These are phyloP conservation scores for Turritopsis rubra DNA, from an alignment of 30 jellyfish, hydroid and myxozoan species.

Conservation along the genomic window DNA sequence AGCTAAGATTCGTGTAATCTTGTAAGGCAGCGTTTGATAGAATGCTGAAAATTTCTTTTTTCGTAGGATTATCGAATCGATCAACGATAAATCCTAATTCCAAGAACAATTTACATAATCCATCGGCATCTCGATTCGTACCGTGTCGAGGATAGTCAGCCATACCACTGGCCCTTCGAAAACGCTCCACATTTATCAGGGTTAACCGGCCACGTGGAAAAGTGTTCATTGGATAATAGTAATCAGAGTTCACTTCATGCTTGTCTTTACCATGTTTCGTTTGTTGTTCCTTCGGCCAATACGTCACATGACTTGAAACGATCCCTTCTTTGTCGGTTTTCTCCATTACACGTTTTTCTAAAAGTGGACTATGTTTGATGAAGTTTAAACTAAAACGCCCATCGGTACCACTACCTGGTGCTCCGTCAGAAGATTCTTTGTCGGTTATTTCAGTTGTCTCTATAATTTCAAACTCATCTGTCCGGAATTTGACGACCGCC, in stretches of 20 bases:
- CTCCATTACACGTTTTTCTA: constrained; percentile 17
- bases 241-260: not conserved
- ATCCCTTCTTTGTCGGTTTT: constrained; percentile 28
- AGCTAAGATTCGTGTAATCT: not conserved
- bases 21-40: not conserved
- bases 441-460: not conserved
- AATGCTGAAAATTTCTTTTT: not conserved
- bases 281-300: constrained; percentile 23
- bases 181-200: not conserved
- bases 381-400: not conserved
- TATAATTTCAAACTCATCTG: not conserved
- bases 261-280: constrained; percentile 1
- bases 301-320: constrained; percentile 14
- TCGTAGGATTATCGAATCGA: not conserved
- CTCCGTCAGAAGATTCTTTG: constrained; percentile 7
- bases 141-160: not conserved
- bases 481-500: not conserved
- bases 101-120: not conserved
- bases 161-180: not conserved
- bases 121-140: constrained; percentile 2
- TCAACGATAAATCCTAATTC: constrained; percentile 16
- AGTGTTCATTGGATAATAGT: not conserved
- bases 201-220: not conserved
- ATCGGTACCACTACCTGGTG: not conserved
- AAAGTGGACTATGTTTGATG: not conserved